Evolutionary conservation across 2,113 vertebrate species (phyloP), one percentile per base, ranked within the genome.

Genomic region (Tragelaphus buxtoni): DNA sequence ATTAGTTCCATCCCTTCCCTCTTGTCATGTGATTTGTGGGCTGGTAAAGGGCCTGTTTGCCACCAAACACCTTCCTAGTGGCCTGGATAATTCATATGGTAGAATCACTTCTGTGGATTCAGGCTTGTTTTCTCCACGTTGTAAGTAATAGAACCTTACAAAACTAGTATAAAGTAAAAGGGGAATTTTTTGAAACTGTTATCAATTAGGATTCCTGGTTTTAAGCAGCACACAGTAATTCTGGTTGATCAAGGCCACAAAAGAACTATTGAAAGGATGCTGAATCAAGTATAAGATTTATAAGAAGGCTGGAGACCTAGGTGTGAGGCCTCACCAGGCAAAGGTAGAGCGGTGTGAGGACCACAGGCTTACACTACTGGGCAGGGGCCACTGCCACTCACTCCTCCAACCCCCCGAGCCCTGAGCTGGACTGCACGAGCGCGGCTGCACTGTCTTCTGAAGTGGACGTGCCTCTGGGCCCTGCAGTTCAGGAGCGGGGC

Each of bases 321-420:
- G 4, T 7, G 22, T 49, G 85, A 45, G 22, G 49, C 17, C 58
- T 87, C 17, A 5, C 16, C 53, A 49, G 63, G 32, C 28, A 17
- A 63, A 84, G 49, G 30, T 1, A 28, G 77, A 74, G 55, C 2
- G 10, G 69, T 24, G 10, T 1, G 58, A 72, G 49, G 42, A 17
- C 74, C 13, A 0, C 4, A 39, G 42, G 42, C 35, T n/a, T n/a
- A 30, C 1, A 4, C 3, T 2, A 3, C 13, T 10, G 39, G 20
- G 47, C 5, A 7, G 2, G 0, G 1, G n/a, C 26, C 7, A 8
- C 9, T 85, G 35, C 39, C 0, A 0, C 79, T 51, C 2, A 16
- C 9, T 51, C 8, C 60, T 61, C 20, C 4, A 49, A 47, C 17
- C 7, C 30, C 1, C 1, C 2, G n/a, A 84, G 63, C 32, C 0